phyloP scores from a whole-genome alignment of 2,113 vertebrate species.

The Nothoprocta perdicaria region DNA sequence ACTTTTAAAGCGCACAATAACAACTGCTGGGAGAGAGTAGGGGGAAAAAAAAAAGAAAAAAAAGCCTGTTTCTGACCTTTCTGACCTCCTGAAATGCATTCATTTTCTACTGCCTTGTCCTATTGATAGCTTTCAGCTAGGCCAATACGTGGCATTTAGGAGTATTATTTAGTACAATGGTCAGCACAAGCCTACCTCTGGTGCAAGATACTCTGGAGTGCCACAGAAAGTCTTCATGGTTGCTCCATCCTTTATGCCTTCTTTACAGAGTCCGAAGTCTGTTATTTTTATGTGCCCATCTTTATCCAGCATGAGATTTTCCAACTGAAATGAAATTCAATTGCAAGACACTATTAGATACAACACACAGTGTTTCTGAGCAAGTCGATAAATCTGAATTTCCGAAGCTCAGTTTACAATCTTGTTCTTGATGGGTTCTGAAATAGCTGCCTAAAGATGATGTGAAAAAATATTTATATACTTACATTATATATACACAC shows the following conservation, averaged over 20 bases:
- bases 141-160: background rate
- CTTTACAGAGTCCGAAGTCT: conserved; percentile 97
- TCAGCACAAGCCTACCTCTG: conserved; percentile 83
- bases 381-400: background rate
- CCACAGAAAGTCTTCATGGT: conserved; percentile 99
- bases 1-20: background rate
- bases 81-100: background rate
- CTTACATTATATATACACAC: background rate
- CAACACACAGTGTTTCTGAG: background rate
- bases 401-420: background rate
- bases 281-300: conserved; percentile 98
- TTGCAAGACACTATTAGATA: background rate
- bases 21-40: background rate
- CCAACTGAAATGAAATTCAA: conserved; percentile 81
- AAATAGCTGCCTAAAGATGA: background rate
- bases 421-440: background rate
- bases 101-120: background rate
- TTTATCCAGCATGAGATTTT: conserved; percentile 98
- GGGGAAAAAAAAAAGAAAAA: background rate
- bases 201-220: conserved; percentile 96
- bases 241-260: conserved; percentile 96
- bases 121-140: background rate
- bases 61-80: background rate
- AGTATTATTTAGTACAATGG: background rate
- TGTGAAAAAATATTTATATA: background rate